A percentile compares a stretch with the other conserved stretches of the same genome.
These are phyloP conservation scores for Hyles euphorbiae DNA, from an alignment of 1,140 invertebrate genomes.

Conservation along the genomic window DNA sequence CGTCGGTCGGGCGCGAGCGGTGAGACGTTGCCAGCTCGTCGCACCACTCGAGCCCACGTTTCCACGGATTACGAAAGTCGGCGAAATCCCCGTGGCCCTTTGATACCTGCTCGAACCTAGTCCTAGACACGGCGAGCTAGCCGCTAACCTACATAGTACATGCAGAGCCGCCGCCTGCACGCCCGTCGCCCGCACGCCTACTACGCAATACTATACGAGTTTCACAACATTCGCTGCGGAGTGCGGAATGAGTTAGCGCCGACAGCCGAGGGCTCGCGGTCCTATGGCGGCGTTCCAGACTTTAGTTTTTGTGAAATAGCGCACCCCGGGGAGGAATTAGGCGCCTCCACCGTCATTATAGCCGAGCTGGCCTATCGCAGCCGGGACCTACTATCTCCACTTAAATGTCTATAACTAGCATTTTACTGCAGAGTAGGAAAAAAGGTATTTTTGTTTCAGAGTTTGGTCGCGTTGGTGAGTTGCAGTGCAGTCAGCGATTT, in stretches of 20 bases:
- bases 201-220: constrained; percentile 9
- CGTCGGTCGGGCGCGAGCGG: constrained; percentile 50
- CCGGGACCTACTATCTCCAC: too few species aligned
- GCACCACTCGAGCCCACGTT: constrained; percentile 50
- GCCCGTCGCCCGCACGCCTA: too few species aligned
- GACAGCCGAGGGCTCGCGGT: neutral
- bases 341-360: constrained; percentile 11
- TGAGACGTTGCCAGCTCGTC: constrained; percentile 58
- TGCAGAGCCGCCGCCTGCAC: too few species aligned
- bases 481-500: too few species aligned
- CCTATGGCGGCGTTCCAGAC: constrained; percentile 15
- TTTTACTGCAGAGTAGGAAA: too few species aligned
- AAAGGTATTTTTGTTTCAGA: too few species aligned
- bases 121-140: constrained; percentile 36
- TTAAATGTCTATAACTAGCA: too few species aligned
- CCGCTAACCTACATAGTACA: constrained; percentile 38
- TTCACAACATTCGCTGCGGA: constrained; percentile 12
- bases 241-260: neutral
- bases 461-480: too few species aligned
- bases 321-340: constrained; percentile 18
- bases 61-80: constrained; percentile 60
- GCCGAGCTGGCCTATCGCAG: too few species aligned
- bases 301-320: constrained; percentile 27
- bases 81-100: constrained; percentile 48
- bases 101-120: constrained; percentile 39